phyloP scores from a whole-genome alignment of 2,113 vertebrate genomes.

The Telmatochromis brachygnathus region DNA sequence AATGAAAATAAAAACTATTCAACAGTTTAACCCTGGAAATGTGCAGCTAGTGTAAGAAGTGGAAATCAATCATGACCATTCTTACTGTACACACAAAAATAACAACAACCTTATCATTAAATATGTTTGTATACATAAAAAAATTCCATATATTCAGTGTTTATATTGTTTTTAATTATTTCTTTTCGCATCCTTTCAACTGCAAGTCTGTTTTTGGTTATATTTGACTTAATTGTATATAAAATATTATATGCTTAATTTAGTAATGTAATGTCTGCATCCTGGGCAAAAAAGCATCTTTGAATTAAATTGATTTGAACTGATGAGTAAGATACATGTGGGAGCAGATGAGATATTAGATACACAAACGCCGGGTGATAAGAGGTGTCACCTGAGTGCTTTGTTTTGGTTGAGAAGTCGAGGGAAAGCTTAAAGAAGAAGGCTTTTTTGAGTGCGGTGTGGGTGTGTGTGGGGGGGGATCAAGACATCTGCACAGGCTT shows the following conservation, averaged over 20 bases:
- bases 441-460: background rate
- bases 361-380: constrained; percentile 41
- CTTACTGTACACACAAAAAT: background rate
- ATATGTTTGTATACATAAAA: background rate
- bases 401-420: constrained; percentile 52
- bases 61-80: background rate
- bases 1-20: background rate
- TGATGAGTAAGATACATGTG: background rate
- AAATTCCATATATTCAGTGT: background rate
- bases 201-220: background rate
- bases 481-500: constrained; percentile 69
- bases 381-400: constrained; percentile 65
- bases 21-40: background rate
- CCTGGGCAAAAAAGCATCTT: accelerated
- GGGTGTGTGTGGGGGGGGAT: background rate
- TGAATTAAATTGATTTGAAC: background rate
- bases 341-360: constrained; percentile 3
- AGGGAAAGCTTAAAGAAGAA: constrained; percentile 37
- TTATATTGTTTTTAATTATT: background rate
- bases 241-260: accelerated
- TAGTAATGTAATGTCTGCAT: background rate
- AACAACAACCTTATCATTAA: background rate
- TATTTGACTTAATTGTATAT: background rate
- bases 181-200: background rate
- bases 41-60: background rate